These are phyloP conservation scores for Synanthedon formicaeformis DNA, from an alignment of 2,888 invertebrate genomes.

Conservation along the genomic window DNA sequence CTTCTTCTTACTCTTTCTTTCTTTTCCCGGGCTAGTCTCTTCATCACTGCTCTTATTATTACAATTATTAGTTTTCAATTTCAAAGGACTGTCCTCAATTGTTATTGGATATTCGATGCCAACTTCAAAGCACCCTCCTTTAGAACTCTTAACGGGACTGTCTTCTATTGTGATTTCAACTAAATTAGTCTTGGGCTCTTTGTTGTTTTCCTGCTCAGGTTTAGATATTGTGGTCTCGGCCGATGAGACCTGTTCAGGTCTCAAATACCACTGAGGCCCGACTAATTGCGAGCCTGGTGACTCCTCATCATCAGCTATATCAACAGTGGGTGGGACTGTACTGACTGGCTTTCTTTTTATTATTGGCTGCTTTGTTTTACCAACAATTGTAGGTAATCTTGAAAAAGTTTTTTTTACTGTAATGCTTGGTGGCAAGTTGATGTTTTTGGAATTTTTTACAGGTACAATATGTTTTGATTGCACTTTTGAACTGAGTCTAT, in stretches of 20 bases:
- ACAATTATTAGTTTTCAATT: conserved; percentile 16
- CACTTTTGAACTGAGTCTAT: conserved; percentile 9
- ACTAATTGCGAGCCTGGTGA: conserved; percentile 11
- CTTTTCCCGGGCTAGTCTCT: conserved; percentile 12
- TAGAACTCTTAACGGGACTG: conserved; percentile 43
- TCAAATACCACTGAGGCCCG: conserved; percentile 51
- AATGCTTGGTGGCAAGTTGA: conserved; percentile 41
- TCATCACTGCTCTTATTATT: conserved; percentile 14
- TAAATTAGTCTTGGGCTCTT: conserved; percentile 33
- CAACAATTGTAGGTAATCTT: not conserved
- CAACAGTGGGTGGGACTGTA: conserved; percentile 34
- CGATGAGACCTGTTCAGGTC: conserved; percentile 36
- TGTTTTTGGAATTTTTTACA: conserved; percentile 14
- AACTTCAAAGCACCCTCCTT: conserved; percentile 25
- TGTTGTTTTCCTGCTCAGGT: conserved; percentile 40
- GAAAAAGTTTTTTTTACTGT: conserved; percentile 32
- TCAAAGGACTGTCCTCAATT: conserved; percentile 57
- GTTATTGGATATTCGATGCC: conserved; percentile 38
- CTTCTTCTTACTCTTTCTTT: conserved; percentile 47
- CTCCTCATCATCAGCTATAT: conserved; percentile 50
- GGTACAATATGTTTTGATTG: conserved; percentile 13
- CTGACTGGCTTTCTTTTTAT: conserved; percentile 9
- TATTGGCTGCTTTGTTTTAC: conserved; percentile 9
- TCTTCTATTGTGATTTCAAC: conserved; percentile 61
- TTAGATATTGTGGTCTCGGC: conserved; percentile 9